phyloP scores from a whole-genome alignment of 2,113 vertebrate genomes.

The Oophaga pumilio region DNA sequence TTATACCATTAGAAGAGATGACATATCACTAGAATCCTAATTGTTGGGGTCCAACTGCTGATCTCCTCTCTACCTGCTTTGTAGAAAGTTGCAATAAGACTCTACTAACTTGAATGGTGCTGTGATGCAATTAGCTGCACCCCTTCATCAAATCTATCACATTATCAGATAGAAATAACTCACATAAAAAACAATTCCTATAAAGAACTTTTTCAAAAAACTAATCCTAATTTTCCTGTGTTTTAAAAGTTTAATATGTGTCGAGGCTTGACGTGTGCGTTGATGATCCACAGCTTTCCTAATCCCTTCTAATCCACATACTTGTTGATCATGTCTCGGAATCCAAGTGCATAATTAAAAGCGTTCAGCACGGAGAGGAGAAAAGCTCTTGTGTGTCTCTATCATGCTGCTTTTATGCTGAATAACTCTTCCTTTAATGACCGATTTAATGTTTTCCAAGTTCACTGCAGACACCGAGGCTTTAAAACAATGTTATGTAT shows the following conservation, averaged over 20 bases:
- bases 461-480: background rate
- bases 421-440: constrained; percentile 37
- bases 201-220: too few species aligned
- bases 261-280: background rate
- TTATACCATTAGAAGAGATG: too few species aligned
- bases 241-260: constrained; percentile 27
- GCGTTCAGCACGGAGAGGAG: constrained; percentile 9
- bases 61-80: too few species aligned
- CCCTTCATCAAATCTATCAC: too few species aligned
- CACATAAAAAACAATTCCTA: too few species aligned
- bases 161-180: too few species aligned
- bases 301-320: constrained; percentile 29
- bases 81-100: too few species aligned
- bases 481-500: constrained; percentile 44
- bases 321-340: constrained; percentile 6
- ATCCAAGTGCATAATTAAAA: constrained; percentile 13
- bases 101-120: too few species aligned
- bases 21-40: too few species aligned
- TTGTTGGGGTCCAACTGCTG: too few species aligned
- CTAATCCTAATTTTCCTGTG: background rate
- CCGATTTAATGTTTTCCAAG: constrained; percentile 31
- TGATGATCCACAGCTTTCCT: constrained; percentile 17
- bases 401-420: constrained; percentile 7
- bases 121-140: too few species aligned
- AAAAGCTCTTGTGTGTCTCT: background rate